Evolutionary conservation across 2,888 invertebrate genomes (phyloP).

Genomic region (Fragum fragum): DNA sequence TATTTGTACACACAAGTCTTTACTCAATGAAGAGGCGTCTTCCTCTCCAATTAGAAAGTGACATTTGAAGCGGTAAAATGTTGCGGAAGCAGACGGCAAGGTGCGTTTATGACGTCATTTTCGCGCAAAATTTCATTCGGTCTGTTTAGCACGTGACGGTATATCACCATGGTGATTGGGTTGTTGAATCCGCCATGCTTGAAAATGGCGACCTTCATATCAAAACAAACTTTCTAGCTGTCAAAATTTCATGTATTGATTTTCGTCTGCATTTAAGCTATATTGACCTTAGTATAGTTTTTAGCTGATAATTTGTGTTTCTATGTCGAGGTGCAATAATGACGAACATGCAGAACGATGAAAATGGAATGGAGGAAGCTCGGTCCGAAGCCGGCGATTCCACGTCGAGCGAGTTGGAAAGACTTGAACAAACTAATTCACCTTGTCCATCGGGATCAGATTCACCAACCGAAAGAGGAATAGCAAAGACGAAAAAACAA

Average conservation of each 20-base stretch:
- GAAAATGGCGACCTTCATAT: slow-evolving; percentile 63
- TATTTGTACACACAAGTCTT: background rate
- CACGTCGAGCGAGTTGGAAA: slow-evolving; percentile 74
- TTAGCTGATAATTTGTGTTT: background rate
- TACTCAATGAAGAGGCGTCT: slow-evolving; percentile 2
- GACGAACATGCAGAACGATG: slow-evolving; percentile 57
- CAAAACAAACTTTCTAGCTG: slow-evolving; percentile 22
- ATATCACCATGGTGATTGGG: slow-evolving; percentile 74
- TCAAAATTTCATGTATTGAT: background rate
- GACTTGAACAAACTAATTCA: slow-evolving; percentile 62
- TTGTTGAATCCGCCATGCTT: slow-evolving; percentile 73
- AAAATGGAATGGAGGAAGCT: slow-evolving; percentile 54
- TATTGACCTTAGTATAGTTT: background rate
- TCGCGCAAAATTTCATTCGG: slow-evolving; percentile 17
- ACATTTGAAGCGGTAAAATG: background rate
- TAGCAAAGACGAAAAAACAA: slow-evolving; percentile 74
- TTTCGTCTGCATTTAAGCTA: background rate
- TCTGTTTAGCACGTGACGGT: slow-evolving; percentile 12
- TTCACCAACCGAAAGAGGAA: slow-evolving; percentile 73
- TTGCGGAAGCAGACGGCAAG: slow-evolving; percentile 32
- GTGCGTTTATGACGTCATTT: slow-evolving; percentile 38
- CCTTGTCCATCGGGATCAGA: slow-evolving; percentile 66
- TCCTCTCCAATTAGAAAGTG: background rate
- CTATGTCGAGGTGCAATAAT: slow-evolving; percentile 30
- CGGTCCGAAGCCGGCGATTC: slow-evolving; percentile 69